These are phyloP conservation scores for Ypsolopha scabrella DNA, from an alignment of 2,888 invertebrate genomes.

Conservation along the genomic window DNA sequence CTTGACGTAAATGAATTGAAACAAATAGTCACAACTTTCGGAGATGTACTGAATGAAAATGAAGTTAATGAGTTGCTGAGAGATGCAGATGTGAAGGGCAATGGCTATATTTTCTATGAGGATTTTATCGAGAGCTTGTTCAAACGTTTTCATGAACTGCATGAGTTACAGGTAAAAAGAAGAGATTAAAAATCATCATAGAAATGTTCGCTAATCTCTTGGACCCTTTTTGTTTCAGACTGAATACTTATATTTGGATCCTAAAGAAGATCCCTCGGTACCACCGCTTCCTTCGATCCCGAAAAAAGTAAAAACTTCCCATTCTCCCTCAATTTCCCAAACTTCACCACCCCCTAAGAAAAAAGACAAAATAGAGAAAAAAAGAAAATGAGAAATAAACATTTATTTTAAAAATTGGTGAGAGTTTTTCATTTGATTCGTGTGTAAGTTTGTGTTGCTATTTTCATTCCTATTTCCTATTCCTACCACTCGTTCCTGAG, in stretches of 20 bases:
- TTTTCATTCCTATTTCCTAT: too few species aligned
- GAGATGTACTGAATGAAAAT: constrained; percentile 28
- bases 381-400: constrained; percentile 3
- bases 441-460: too few species aligned
- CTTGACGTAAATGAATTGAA: constrained; percentile 41
- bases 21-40: constrained; percentile 31
- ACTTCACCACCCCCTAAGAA: constrained; percentile 13
- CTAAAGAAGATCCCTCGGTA: constrained; percentile 52
- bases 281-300: background rate
- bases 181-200: background rate
- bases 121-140: constrained; percentile 49
- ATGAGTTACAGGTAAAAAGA: constrained; percentile 35
- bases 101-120: constrained; percentile 44
- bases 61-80: constrained; percentile 42
- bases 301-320: constrained; percentile 15
- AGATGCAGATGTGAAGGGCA: constrained; percentile 48
- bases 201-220: background rate
- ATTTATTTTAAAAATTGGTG: too few species aligned
- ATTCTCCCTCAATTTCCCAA: constrained; percentile 12
- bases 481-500: too few species aligned
- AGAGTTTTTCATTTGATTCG: too few species aligned
- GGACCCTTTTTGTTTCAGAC: constrained; percentile 21
- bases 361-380: constrained; percentile 16
- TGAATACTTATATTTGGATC: constrained; percentile 42
- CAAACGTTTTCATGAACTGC: constrained; percentile 41